Evolutionary conservation across 1,140 invertebrate genomes (phyloP).

Genomic region (Calliopsis andreniformis): DNA sequence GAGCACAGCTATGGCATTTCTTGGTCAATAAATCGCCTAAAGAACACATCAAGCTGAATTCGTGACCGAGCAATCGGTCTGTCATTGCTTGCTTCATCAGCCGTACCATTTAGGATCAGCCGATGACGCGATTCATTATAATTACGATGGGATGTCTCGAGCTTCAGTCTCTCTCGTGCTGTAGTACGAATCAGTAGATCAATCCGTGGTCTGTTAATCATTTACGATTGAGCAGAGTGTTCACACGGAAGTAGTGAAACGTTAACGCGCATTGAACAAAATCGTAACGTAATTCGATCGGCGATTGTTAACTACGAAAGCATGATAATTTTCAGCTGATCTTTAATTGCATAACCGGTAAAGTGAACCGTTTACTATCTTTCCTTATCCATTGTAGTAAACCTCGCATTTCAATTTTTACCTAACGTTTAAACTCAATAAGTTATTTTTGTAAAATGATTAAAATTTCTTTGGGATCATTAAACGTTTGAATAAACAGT

Average conservation of each 20-base stretch:
- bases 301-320: not conserved
- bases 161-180: conserved; percentile 50
- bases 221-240: not conserved
- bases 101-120: conserved; percentile 61
- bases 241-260: not conserved
- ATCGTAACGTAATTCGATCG: not conserved
- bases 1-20: no score
- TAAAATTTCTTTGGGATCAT: no score
- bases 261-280: not conserved
- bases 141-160: conserved; percentile 56
- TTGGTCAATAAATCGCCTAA: conserved; percentile 10
- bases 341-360: not conserved
- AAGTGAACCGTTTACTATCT: not conserved
- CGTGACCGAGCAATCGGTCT: conserved; percentile 26
- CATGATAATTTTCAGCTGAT: not conserved
- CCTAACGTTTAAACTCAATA: no score
- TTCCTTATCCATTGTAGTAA: no score
- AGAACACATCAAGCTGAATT: conserved; percentile 33
- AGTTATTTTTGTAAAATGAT: no score
- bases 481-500: no score
- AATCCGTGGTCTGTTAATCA: not conserved
- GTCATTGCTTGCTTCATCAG: conserved; percentile 53
- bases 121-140: conserved; percentile 66
- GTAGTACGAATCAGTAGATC: conserved; percentile 28
- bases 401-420: no score